A percentile compares a stretch with the other conserved stretches of the same genome.
These are phyloP conservation scores for Drosophila eugracilis DNA, from an alignment of 1,140 invertebrate genomes.

Conservation along the genomic window DNA sequence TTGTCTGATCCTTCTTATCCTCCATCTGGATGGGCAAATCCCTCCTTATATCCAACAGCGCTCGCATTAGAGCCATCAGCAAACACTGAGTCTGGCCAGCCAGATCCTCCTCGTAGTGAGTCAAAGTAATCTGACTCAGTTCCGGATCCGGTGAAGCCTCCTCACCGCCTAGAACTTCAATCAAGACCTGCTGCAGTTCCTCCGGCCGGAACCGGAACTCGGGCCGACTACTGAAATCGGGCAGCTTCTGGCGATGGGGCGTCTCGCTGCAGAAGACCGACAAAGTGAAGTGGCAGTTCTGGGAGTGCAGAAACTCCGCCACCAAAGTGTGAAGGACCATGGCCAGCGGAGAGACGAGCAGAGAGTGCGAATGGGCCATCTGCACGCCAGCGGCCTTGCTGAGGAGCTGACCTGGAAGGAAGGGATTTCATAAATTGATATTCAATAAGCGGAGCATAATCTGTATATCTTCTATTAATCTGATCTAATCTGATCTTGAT, in stretches of 20 bases:
- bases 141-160: slow-evolving; percentile 3
- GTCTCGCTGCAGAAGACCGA: slow-evolving; percentile 79
- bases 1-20: not conserved
- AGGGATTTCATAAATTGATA: not conserved
- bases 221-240: slow-evolving; percentile 55
- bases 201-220: slow-evolving; percentile 61
- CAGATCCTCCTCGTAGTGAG: slow-evolving; percentile 38
- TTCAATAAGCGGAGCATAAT: too few relatives aligned
- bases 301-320: slow-evolving; percentile 76
- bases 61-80: slow-evolving; percentile 51
- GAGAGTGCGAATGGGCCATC: slow-evolving; percentile 5
- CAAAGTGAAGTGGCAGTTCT: slow-evolving; percentile 77
- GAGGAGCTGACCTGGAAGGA: slow-evolving; percentile 35
- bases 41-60: slow-evolving; percentile 28
- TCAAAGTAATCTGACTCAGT: not conserved
- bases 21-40: not conserved
- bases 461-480: too few relatives aligned
- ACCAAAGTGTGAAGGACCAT: slow-evolving; percentile 72
- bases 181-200: slow-evolving; percentile 61
- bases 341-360: slow-evolving; percentile 55
- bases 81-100: slow-evolving; percentile 48
- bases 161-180: slow-evolving; percentile 34
- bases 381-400: slow-evolving; percentile 29
- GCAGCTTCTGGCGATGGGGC: slow-evolving; percentile 65
- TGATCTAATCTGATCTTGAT: too few relatives aligned